Evolutionary conservation across 2,113 vertebrate species (phyloP), one percentile per base, ranked within the genome.

Genomic region (Chaetura pelagica): DNA sequence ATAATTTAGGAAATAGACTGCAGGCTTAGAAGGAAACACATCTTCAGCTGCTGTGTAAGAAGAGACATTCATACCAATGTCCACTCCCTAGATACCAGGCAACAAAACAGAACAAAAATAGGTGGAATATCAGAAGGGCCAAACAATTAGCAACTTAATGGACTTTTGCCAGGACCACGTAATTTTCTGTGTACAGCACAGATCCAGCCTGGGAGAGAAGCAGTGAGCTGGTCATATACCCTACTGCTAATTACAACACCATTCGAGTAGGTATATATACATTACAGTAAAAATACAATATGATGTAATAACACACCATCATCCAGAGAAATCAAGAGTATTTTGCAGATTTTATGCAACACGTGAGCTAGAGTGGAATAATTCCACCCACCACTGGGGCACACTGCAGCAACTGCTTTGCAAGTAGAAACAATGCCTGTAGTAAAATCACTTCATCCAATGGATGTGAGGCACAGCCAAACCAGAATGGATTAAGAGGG

Each of bases 1-100:
- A 69, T 16, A 13, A 24, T 59, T 61, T 29, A 78, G 83, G 52
- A 92, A 90, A 88, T 35, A 14, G 34, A 62, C 7, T 48, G 72
- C 85, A 95, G 85, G 46, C 79, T 80, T 67, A 49, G 79, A 73
- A 75, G 58, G 71, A 83, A 92, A 74, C 7, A 59, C 29, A 67
- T 35, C 63, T 68, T 69, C 68, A 80, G 63, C 51, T 76, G 58
- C 30, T 40, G 40, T 27, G 6, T 29, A 46, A 85, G 48, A 34
- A 72, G 55, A 52, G 46, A 58, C 38, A 21, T 26, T 35, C 35
- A 17, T 7, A 58, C 4, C 84, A 35, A 14, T 11, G 23, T 12
- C 68, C 52, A 6, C 46, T 30, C 58, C 71, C 40, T 42, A 52
- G 10, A 59, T 34, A 61, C 6, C 54, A 38, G 22, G 46, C 84